Percentiles rank a stretch among this genome's conserved stretches.
These are phyloP conservation scores for Galagoides demidoff DNA, from an alignment of 2,797 vertebrate species.

Conservation along the genomic window DNA sequence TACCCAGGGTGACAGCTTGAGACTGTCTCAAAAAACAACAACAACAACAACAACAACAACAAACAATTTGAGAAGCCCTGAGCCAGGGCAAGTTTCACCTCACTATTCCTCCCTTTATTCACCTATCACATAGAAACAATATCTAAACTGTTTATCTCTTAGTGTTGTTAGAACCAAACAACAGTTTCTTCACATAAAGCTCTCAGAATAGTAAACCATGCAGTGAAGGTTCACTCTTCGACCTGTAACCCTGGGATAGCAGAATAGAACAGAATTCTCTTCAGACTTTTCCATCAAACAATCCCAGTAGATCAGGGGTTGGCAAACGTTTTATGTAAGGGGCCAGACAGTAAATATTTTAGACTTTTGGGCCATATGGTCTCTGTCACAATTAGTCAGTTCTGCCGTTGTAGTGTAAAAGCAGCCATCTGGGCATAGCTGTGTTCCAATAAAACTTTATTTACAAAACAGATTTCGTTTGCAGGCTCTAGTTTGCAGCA, in stretches of 20 bases:
- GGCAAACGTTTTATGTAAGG: background rate
- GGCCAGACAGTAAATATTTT: conserved; percentile 30
- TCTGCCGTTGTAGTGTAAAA: background rate
- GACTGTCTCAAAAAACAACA: too few species aligned
- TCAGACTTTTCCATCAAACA: background rate
- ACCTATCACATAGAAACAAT: background rate
- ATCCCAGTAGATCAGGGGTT: background rate
- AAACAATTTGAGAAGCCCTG: background rate
- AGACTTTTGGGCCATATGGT: background rate
- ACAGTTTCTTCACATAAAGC: background rate
- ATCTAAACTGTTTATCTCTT: background rate
- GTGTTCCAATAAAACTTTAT: conserved; percentile 71
- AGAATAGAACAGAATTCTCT: background rate
- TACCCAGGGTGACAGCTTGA: too few species aligned
- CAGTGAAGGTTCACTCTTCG: background rate
- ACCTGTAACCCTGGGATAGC: background rate
- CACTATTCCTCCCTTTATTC: background rate
- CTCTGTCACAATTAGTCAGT: background rate
- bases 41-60: too few species aligned
- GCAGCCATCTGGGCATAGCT: background rate
- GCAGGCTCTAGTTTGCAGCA: background rate
- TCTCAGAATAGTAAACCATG: background rate
- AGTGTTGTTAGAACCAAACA: background rate
- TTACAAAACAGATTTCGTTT: conserved; percentile 37
- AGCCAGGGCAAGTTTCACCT: rapidly evolving